phyloP scores from a whole-genome alignment of 37 sponge, comb jelly and placozoan species.

The Ephydatia muelleri region DNA sequence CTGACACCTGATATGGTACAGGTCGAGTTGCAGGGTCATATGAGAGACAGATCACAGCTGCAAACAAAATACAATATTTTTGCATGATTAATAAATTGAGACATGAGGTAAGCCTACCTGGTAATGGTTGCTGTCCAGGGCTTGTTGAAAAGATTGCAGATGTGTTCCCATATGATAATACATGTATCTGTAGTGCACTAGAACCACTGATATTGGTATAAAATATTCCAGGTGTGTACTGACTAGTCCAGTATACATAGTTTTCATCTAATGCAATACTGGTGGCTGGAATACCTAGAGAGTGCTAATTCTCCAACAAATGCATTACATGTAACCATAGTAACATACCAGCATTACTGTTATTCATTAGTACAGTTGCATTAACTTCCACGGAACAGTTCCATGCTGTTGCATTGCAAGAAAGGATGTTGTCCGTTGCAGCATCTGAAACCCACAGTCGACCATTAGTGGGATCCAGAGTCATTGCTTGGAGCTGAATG shows the following conservation, averaged over 20 bases:
- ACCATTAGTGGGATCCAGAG: conserved; percentile 40
- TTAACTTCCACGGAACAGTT: conserved; percentile 12
- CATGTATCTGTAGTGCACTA: not conserved
- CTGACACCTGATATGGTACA: not conserved
- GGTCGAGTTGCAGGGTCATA: not conserved
- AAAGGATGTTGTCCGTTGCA: conserved; percentile 39
- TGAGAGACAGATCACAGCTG: not conserved
- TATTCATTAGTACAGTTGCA: not conserved
- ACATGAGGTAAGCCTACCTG: conserved; percentile 10
- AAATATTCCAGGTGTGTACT: not conserved
- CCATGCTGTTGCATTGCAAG: conserved; percentile 7
- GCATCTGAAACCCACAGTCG: conserved; percentile 36
- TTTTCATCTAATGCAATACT: conserved; percentile 45
- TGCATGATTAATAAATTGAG: no score
- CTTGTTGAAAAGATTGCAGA: conserved; percentile 17
- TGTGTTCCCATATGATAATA: not conserved
- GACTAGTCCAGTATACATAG: conserved; percentile 63
- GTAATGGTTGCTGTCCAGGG: conserved; percentile 51
- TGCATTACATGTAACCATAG: not conserved
- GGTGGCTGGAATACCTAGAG: conserved; percentile 28
- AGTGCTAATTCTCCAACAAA: not conserved
- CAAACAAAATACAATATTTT: not conserved
- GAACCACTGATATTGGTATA: conserved; percentile 7
- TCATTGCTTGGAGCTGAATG: not conserved
- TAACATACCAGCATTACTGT: not conserved